These are phyloP conservation scores for Drosophila equinoxialis DNA, from an alignment of 1,140 invertebrate species.

Conservation along the genomic window DNA sequence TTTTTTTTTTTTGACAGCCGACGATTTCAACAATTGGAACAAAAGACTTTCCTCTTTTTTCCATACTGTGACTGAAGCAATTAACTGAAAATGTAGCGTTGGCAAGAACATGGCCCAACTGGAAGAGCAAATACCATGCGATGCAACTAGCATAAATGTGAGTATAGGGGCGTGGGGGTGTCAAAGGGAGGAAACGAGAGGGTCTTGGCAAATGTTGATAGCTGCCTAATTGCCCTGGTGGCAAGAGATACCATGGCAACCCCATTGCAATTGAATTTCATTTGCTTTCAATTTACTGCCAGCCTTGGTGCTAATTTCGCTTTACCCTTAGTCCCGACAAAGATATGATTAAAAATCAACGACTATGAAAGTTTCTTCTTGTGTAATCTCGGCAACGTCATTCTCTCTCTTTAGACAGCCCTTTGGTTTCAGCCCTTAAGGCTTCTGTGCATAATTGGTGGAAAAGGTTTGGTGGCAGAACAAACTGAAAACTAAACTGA, in stretches of 20 bases:
- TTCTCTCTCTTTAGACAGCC: not conserved
- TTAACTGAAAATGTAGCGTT: constrained; percentile 78
- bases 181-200: not conserved
- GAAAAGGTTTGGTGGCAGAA: not conserved
- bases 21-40: constrained; percentile 53
- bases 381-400: constrained; percentile 9
- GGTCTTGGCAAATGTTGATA: constrained; percentile 35
- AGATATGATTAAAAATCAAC: constrained; percentile 22
- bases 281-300: constrained; percentile 76
- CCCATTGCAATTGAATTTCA: constrained; percentile 56
- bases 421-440: not conserved
- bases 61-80: constrained; percentile 61
- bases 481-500: not conserved
- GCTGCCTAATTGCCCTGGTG: constrained; percentile 68
- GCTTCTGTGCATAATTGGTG: not conserved
- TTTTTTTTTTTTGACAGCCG: constrained; percentile 47
- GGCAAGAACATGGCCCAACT: constrained; percentile 76
- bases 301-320: constrained; percentile 54
- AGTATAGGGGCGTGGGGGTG: constrained; percentile 38
- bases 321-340: constrained; percentile 39
- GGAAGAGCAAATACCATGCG: constrained; percentile 77
- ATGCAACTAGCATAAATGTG: constrained; percentile 79
- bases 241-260: constrained; percentile 18
- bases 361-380: constrained; percentile 59
- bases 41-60: constrained; percentile 50